These are phyloP conservation scores for Malurus alboscapulatus DNA, from an alignment of 2,113 vertebrate species.

Conservation along the genomic window DNA sequence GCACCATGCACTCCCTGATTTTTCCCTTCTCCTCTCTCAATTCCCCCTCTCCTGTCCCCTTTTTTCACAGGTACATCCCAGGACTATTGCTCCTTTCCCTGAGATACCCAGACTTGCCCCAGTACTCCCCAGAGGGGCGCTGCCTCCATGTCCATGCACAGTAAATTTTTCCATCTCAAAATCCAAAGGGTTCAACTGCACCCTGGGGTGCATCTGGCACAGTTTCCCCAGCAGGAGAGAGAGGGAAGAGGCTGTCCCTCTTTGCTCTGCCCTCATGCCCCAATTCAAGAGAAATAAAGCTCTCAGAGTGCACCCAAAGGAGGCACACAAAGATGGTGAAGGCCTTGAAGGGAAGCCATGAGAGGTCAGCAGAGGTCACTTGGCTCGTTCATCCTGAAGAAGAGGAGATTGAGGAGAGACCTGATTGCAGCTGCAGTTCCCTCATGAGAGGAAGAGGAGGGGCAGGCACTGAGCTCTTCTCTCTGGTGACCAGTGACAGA, in stretches of 20 bases:
- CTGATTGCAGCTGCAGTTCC: not conserved
- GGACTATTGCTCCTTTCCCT: not conserved
- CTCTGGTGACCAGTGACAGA: not conserved
- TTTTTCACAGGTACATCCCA: not conserved
- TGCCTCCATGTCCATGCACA: not conserved
- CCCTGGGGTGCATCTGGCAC: not conserved
- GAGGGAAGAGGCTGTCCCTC: not conserved
- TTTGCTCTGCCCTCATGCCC: not conserved
- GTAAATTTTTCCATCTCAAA: not conserved
- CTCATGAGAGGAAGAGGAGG: not conserved
- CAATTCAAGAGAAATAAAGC: not conserved
- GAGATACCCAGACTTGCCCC: not conserved
- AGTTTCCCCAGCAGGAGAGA: rapidly evolving
- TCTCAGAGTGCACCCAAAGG: not conserved
- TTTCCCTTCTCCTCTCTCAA: not conserved
- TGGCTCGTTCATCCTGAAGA: not conserved
- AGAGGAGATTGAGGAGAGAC: not conserved
- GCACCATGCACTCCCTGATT: not conserved
- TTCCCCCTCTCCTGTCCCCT: rapidly evolving
- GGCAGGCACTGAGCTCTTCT: not conserved
- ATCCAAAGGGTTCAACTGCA: not conserved
- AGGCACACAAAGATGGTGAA: not conserved
- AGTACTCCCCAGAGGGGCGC: not conserved
- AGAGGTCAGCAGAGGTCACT: rapidly evolving
- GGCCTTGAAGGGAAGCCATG: not conserved